These are phyloP conservation scores for Drosophila buzzatii DNA, from an alignment of 2,888 invertebrate species.

Conservation along the genomic window DNA sequence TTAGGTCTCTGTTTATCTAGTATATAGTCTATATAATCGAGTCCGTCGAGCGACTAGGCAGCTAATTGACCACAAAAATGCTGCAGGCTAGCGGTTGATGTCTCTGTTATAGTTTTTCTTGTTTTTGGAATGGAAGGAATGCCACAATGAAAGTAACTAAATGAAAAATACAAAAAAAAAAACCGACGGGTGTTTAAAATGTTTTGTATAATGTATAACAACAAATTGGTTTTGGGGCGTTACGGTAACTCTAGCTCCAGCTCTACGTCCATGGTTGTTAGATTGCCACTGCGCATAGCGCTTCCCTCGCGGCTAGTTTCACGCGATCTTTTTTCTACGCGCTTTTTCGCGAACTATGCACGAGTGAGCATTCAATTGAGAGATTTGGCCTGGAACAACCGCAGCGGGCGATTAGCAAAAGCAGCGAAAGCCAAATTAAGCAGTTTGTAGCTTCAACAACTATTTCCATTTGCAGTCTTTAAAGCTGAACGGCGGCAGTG, in stretches of 20 bases:
- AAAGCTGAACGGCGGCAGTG: slow-evolving; percentile 83
- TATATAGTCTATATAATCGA: slow-evolving; percentile 8
- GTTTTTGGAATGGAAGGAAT: slow-evolving; percentile 14
- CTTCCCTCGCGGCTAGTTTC: slow-evolving; percentile 12
- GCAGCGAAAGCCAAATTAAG: slow-evolving; percentile 32
- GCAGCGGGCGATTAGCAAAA: slow-evolving; percentile 44
- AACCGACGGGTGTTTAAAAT: slow-evolving; percentile 47
- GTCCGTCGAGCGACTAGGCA: slow-evolving; percentile 40
- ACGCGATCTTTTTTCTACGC: slow-evolving; percentile 39
- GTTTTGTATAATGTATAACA: slow-evolving; percentile 67
- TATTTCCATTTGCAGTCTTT: slow-evolving; percentile 78
- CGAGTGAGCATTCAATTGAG: slow-evolving; percentile 66
- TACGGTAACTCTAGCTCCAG: slow-evolving; percentile 39
- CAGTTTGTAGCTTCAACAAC: slow-evolving; percentile 1
- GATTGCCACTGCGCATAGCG: neutral
- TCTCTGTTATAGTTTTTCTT: neutral
- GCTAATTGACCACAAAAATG: slow-evolving; percentile 75
- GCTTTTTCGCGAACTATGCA: slow-evolving; percentile 59
- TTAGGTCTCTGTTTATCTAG: neutral
- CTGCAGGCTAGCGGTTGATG: slow-evolving; percentile 13
- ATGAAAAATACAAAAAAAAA: neutral
- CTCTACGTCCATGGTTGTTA: neutral
- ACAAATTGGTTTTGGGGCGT: slow-evolving; percentile 76
- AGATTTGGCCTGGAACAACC: slow-evolving; percentile 49
- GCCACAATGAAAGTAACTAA: slow-evolving; percentile 68